Conservation (phyloP, 2,113 vertebrate genomes). For the Corythoichthys intestinalis region DNA sequence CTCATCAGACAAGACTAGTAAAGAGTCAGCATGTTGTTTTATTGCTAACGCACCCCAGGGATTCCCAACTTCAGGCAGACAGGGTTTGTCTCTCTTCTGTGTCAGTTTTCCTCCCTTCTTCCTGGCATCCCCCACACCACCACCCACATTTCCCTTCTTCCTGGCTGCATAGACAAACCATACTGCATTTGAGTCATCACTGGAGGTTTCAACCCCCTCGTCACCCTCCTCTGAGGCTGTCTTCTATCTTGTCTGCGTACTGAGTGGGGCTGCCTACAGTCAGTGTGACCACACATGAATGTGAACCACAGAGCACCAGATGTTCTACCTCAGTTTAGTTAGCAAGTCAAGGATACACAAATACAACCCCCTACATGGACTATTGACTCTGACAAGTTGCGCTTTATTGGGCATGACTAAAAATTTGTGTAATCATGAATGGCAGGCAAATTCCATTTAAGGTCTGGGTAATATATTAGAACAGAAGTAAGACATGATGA, state of each 20-base stretch:
- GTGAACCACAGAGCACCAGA: conserved; percentile 45
- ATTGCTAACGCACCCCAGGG: conserved; percentile 56
- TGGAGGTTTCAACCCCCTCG: conserved; percentile 23
- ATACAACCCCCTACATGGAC: conserved; percentile 6
- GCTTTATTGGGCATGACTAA: conserved; percentile 33
- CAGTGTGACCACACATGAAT: conserved; percentile 52
- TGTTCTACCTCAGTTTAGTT: conserved; percentile 39
- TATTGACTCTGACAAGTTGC: conserved; percentile 10
- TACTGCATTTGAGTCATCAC: conserved; percentile 44
- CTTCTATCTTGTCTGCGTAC: conserved; percentile 36
- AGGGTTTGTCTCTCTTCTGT: conserved; percentile 58
- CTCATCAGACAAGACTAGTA: conserved; percentile 66
- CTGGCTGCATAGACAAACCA: conserved; percentile 29
- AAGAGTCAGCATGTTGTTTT: conserved; percentile 71
- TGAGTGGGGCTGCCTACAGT: conserved; percentile 24
- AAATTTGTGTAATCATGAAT: conserved; percentile 20
- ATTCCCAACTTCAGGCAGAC: conserved; percentile 59
- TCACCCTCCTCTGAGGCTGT: conserved; percentile 41
- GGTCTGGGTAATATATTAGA: conserved; percentile 26
- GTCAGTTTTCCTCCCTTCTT: conserved; percentile 57
- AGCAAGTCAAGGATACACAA: conserved; percentile 27
- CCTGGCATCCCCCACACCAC: conserved; percentile 39
- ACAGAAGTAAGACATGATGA: conserved; percentile 17
- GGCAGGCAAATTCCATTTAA: conserved; percentile 20
- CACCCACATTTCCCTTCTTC: conserved; percentile 32